These are phyloP conservation scores for Tonatia bakeri DNA, from an alignment of 2,113 vertebrate species.

Conservation along the genomic window DNA sequence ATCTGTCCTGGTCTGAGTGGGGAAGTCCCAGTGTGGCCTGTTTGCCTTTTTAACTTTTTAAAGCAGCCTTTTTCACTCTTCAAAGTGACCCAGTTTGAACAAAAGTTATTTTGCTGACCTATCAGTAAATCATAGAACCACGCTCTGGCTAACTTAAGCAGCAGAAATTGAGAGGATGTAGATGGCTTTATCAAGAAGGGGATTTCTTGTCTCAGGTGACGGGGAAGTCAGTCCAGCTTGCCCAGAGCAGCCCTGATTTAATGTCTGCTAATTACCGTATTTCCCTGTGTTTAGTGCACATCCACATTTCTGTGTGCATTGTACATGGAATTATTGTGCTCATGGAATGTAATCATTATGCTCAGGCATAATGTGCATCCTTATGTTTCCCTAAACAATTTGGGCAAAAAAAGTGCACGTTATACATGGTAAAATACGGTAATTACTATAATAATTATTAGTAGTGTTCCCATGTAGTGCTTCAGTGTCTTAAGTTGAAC, in stretches of 20 bases:
- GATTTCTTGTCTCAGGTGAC: too few relatives aligned
- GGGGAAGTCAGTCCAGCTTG: too few relatives aligned
- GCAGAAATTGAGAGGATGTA: not conserved
- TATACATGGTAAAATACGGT: too few relatives aligned
- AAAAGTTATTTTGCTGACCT: not conserved
- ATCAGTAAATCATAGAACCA: not conserved
- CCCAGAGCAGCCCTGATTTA: too few relatives aligned
- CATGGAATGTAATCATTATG: too few relatives aligned
- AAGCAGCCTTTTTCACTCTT: not conserved
- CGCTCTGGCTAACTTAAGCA: not conserved
- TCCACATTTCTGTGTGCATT: too few relatives aligned
- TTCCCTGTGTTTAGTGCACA: too few relatives aligned
- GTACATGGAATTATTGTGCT: too few relatives aligned
- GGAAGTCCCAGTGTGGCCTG: accelerated
- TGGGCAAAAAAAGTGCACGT: too few relatives aligned
- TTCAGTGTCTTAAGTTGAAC: not conserved
- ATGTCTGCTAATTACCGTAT: too few relatives aligned
- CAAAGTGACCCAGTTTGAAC: not conserved
- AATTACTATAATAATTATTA: not conserved
- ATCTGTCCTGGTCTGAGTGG: not conserved
- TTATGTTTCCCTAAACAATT: too few relatives aligned
- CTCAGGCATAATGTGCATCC: too few relatives aligned
- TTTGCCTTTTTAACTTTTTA: not conserved
- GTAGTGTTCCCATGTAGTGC: not conserved
- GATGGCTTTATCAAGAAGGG: not conserved